Conservation (phyloP, 2,888 invertebrate species). For the Andrena bicolor region DNA sequence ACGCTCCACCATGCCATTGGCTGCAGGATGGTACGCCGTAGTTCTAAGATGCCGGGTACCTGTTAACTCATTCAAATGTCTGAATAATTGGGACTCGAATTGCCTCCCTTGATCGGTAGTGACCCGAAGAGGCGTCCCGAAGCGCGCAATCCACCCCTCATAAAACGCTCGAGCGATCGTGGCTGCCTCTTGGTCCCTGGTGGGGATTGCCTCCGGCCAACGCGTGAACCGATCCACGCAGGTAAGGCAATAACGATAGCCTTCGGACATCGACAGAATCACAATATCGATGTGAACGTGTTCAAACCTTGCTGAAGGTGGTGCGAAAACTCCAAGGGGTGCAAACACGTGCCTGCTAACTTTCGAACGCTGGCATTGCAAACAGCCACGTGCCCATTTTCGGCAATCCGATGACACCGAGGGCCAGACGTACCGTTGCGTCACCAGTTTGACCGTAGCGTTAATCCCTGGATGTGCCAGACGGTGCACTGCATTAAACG, state of each 20-base stretch:
- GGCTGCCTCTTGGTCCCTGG: background rate
- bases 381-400: background rate
- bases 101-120: constrained; percentile 12
- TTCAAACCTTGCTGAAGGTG: background rate
- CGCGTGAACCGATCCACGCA: constrained; percentile 1
- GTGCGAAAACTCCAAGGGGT: background rate
- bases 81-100: background rate
- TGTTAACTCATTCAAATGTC: background rate
- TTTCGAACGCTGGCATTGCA: background rate
- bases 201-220: background rate
- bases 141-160: background rate
- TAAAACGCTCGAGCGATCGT: background rate
- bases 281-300: constrained; percentile 2
- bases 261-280: background rate
- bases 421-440: background rate
- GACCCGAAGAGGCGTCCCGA: background rate
- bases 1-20: constrained; percentile 6
- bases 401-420: no score
- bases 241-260: background rate
- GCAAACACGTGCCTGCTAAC: background rate
- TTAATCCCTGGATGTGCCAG: background rate
- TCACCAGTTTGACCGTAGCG: background rate
- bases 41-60: constrained; percentile 58
- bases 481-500: background rate
- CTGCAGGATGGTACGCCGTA: constrained; percentile 6